Base-by-base conservation (phyloP, 2,113 vertebrate genomes). In the Callorhinus ursinus region DNA sequence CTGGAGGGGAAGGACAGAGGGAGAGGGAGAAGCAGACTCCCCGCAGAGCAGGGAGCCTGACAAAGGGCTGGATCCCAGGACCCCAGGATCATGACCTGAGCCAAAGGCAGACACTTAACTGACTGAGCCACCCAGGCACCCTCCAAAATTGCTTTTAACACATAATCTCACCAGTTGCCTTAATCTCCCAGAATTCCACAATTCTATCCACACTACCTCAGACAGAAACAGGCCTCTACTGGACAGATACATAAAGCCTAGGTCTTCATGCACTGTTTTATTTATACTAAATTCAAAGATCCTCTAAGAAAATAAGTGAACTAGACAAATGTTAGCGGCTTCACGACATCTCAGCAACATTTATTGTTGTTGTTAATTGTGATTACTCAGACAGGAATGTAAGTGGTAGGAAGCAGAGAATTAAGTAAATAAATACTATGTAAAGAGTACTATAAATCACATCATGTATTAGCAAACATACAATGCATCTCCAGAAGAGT, bases 251-350 rank as follows among this genome's bases (percentile, higher is more conserved):
- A 76, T 13, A 74, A 93, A 95, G 22, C 15, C 5, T 76, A 12
- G 1, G 9, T 87, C 65, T 87, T 10, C 19, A 57, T 3, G 19
- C 13, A 67, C 36, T 36, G 2, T 84, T 39, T 39, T 53, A 59
- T 53, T 94, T 91, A 42, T 31, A 72, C 42, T 95, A 90, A 94
- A 80, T 94, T 59, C 33, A 72, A 69, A 61, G 19, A 18, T 79
- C 42, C 51, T 84, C 55, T n/a, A 12, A 63, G 51, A 51, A 95
- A 90, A 88, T 85, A 96, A 88, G 28, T 65, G 46, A 31, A 69
- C 19, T 36, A 96, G 71, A 74, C 3, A 79, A 93, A 95, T 39
- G 28, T 39, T 55, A 61, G 33, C 91, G 33, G 21, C 12, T 77
- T 82, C 77, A 5, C 12, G 49, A 89, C 33, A 89, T 36, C 5